phyloP scores from a whole-genome alignment of 2,113 vertebrate genomes.

The Seriola aureovittata region DNA sequence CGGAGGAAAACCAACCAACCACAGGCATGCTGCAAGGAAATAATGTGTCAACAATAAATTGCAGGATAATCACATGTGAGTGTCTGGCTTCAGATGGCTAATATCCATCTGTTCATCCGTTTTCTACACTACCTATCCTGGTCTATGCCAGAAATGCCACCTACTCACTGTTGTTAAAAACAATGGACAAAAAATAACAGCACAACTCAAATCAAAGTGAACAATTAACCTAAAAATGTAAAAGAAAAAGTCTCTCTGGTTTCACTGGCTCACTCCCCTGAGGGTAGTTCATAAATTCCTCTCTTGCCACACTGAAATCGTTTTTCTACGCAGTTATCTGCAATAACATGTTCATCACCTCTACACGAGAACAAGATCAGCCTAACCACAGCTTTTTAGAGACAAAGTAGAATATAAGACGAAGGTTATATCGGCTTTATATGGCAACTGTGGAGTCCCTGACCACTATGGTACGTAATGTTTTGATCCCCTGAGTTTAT shows the following conservation, averaged over 20 bases:
- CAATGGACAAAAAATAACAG: not conserved
- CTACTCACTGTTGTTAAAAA: not conserved
- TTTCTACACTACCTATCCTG: no score
- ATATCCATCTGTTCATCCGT: conserved; percentile 1
- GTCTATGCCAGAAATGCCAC: no score
- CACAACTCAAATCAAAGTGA: not conserved
- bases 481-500: not conserved
- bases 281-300: not conserved
- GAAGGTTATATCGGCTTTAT: not conserved
- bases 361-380: not conserved
- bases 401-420: not conserved
- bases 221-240: not conserved
- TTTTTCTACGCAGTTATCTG: not conserved
- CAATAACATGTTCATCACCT: conserved; percentile 7
- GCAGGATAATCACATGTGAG: conserved; percentile 21
- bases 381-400: not conserved
- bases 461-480: no score
- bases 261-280: not conserved
- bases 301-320: not conserved
- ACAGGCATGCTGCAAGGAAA: conserved; percentile 76
- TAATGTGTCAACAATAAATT: conserved; percentile 49
- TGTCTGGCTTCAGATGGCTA: not conserved
- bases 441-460: not conserved
- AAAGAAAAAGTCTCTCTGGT: not conserved
- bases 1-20: conserved; percentile 75